Evolutionary conservation across 2,888 invertebrate genomes (phyloP).

Genomic region (Ophioninae sp.): DNA sequence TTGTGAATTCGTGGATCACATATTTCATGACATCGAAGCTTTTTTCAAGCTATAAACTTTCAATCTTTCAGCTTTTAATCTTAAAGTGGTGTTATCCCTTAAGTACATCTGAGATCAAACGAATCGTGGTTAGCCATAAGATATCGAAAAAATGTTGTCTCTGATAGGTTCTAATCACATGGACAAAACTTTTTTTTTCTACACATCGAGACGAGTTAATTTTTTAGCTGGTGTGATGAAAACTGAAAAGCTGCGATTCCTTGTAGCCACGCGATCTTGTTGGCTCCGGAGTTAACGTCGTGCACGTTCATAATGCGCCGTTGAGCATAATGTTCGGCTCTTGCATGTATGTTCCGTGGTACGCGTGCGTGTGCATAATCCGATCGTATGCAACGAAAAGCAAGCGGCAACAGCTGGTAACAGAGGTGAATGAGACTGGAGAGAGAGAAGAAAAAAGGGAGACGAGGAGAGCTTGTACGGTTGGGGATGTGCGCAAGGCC

Average conservation of each 20-base stretch:
- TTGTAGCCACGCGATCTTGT: slow-evolving; percentile 58
- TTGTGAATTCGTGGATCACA: too few species aligned
- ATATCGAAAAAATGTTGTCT: neutral
- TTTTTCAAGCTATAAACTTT: too few species aligned
- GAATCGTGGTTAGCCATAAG: neutral
- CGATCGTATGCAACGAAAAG: slow-evolving; percentile 39
- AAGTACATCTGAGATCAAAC: neutral
- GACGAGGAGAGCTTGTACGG: slow-evolving; percentile 20
- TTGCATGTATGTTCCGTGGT: neutral
- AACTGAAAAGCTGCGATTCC: slow-evolving; percentile 51
- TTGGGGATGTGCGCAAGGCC: slow-evolving; percentile 54
- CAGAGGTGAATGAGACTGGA: slow-evolving; percentile 54
- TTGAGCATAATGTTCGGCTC: slow-evolving; percentile 42
- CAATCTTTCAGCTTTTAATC: too few species aligned
- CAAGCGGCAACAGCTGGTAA: slow-evolving; percentile 46
- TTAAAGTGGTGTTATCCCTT: too few species aligned
- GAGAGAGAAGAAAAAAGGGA: slow-evolving; percentile 36
- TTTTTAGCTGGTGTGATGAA: slow-evolving; percentile 41
- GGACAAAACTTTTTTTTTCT: neutral
- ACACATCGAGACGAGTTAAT: too few species aligned
- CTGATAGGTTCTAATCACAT: neutral
- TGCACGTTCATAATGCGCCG: slow-evolving; percentile 50
- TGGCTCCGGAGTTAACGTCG: slow-evolving; percentile 47
- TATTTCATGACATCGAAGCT: too few species aligned
- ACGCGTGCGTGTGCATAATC: neutral